These are phyloP conservation scores for Sycophila texana DNA, from an alignment of 2,888 invertebrate species.

Conservation along the genomic window DNA sequence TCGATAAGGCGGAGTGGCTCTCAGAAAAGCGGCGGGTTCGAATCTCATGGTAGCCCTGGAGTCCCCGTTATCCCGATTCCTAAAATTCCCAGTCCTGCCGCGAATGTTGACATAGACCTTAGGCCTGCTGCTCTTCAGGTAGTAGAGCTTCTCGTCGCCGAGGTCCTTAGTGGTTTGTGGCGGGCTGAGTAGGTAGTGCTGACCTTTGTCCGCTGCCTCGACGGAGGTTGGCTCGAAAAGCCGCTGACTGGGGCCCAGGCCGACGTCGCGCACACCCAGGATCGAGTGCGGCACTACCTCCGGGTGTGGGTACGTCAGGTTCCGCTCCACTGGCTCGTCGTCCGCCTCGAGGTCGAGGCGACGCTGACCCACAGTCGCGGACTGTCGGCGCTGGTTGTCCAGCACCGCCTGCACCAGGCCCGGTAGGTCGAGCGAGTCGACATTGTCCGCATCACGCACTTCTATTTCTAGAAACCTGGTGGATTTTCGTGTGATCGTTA, in stretches of 20 bases:
- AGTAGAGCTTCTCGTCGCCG: conserved; percentile 69
- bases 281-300: conserved; percentile 69
- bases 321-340: not conserved
- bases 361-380: not conserved
- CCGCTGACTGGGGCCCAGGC: conserved; percentile 50
- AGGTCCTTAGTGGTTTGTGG: conserved; percentile 46
- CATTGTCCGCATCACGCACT: conserved; percentile 64
- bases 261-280: conserved; percentile 67
- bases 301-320: conserved; percentile 62
- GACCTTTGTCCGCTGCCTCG: not conserved
- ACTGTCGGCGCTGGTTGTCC: conserved; percentile 58
- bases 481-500: not conserved
- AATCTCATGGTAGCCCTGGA: conserved; percentile 58
- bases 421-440: conserved; percentile 64
- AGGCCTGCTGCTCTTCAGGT: conserved; percentile 66
- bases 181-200: conserved; percentile 23
- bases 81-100: conserved; percentile 65
- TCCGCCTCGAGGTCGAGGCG: conserved; percentile 20
- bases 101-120: conserved; percentile 70
- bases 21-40: conserved; percentile 57
- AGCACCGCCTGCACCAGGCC: conserved; percentile 67
- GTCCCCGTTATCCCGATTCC: conserved; percentile 53
- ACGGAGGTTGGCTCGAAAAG: conserved; percentile 40
- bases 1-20: conserved; percentile 58
- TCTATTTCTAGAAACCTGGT: conserved; percentile 70